Percentiles rank a stretch among this genome's conserved stretches.
Evolutionary conservation across 1,140 invertebrate genomes (phyloP).

Genomic region (Hermetia illucens): DNA sequence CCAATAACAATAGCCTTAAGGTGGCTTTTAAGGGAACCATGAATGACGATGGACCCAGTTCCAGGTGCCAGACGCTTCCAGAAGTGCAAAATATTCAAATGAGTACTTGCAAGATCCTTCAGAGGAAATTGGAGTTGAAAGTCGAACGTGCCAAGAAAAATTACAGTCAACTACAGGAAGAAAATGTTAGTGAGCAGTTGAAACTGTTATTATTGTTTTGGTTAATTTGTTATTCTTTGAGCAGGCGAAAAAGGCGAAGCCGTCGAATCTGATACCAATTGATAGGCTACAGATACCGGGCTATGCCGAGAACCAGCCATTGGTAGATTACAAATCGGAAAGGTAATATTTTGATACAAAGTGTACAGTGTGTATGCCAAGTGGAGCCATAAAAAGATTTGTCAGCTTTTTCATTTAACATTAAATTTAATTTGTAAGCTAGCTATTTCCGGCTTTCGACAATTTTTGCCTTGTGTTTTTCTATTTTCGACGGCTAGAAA

Average conservation of each 20-base stretch:
- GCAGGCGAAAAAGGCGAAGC: slow-evolving; percentile 24
- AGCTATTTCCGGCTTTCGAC: too few relatives aligned
- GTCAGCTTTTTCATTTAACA: too few relatives aligned
- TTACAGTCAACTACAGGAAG: slow-evolving; percentile 26
- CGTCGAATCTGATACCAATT: slow-evolving; percentile 26
- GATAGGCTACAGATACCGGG: slow-evolving; percentile 25
- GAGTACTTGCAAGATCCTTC: slow-evolving; percentile 25
- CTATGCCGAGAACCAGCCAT: slow-evolving; percentile 16
- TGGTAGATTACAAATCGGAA: slow-evolving; percentile 29
- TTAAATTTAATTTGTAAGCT: too few relatives aligned
- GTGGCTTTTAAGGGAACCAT: too few relatives aligned
- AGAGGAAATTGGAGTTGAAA: slow-evolving; percentile 28
- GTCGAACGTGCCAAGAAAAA: slow-evolving; percentile 28
- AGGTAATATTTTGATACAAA: slow-evolving; percentile 4
- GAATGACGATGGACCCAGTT: too few relatives aligned
- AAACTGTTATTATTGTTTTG: background rate
- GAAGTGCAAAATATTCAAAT: too few relatives aligned
- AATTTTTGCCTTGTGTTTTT: too few relatives aligned
- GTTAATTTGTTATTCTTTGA: background rate
- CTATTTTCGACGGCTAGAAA: too few relatives aligned
- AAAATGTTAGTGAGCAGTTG: slow-evolving; percentile 14
- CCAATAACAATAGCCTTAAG: too few relatives aligned
- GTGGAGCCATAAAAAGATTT: too few relatives aligned
- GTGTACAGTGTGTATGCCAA: too few relatives aligned
- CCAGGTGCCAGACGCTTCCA: too few relatives aligned